A percentile compares a stretch with the other conserved stretches of the same genome.
phyloP scores from a whole-genome alignment of 1,140 invertebrate species.

The Nomia melanderi region DNA sequence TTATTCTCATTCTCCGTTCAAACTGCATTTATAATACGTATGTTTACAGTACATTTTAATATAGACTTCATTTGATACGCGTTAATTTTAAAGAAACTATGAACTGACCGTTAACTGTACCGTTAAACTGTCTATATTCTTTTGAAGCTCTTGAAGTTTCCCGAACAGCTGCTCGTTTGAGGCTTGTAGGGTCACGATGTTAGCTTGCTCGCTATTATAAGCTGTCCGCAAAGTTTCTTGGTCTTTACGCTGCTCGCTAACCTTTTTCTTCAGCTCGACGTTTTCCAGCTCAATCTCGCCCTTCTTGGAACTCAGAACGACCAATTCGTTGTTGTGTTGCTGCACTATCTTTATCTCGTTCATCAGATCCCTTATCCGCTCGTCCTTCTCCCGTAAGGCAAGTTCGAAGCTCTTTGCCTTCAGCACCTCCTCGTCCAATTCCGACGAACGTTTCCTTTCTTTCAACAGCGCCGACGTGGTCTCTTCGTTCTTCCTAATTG shows the following conservation, averaged over 20 bases:
- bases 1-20: background rate
- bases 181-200: slow-evolving; percentile 66
- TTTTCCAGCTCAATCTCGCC: slow-evolving; percentile 73
- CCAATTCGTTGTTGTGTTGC: slow-evolving; percentile 75
- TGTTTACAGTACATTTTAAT: too few species aligned
- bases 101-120: slow-evolving; percentile 73
- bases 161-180: slow-evolving; percentile 72
- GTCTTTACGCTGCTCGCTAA: slow-evolving; percentile 67
- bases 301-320: slow-evolving; percentile 69
- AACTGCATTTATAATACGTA: too few species aligned
- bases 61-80: too few species aligned
- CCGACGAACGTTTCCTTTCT: slow-evolving; percentile 67
- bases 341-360: slow-evolving; percentile 75
- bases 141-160: slow-evolving; percentile 75
- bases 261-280: slow-evolving; percentile 70
- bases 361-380: slow-evolving; percentile 71
- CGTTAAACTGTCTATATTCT: slow-evolving; percentile 72
- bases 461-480: slow-evolving; percentile 56
- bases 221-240: slow-evolving; percentile 67
- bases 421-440: slow-evolving; percentile 68
- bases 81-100: slow-evolving; percentile 5
- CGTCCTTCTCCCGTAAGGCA: slow-evolving; percentile 68
- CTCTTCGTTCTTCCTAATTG: slow-evolving; percentile 66
- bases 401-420: slow-evolving; percentile 65
- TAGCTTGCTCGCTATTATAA: slow-evolving; percentile 70